A percentile compares a stretch with the other conserved stretches of the same genome.
Conservation (phyloP, 1,140 invertebrate species). For the Goniozus legneri region DNA sequence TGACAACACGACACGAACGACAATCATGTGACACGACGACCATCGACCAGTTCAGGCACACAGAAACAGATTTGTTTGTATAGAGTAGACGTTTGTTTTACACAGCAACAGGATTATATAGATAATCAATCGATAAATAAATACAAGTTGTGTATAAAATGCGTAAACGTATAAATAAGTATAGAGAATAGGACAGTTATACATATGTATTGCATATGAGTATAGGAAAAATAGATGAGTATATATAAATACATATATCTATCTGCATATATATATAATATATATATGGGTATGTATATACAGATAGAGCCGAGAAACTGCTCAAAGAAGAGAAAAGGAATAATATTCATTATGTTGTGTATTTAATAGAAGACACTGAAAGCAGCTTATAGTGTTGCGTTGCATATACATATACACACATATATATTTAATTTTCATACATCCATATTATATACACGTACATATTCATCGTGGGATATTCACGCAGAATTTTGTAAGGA, state of each 20-base stretch:
- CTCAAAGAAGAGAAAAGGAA: constrained; percentile 41
- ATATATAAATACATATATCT: constrained; percentile 11
- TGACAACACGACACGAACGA: constrained; percentile 57
- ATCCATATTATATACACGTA: background rate
- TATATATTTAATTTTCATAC: too few species aligned
- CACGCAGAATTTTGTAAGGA: too few species aligned
- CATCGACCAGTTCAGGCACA: constrained; percentile 56
- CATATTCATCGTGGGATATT: too few species aligned
- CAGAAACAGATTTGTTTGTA: constrained; percentile 45
- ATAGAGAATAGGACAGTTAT: constrained; percentile 28
- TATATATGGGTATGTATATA: constrained; percentile 15
- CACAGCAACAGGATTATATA: constrained; percentile 36
- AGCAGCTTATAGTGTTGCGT: constrained; percentile 51
- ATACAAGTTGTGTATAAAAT: constrained; percentile 32
- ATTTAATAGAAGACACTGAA: constrained; percentile 52
- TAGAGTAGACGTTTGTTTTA: constrained; percentile 26
- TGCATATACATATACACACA: constrained; percentile 26
- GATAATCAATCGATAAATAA: constrained; percentile 26
- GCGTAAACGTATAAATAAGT: constrained; percentile 33
- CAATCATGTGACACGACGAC: constrained; percentile 57
- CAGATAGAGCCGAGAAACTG: constrained; percentile 43
- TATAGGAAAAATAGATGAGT: too few species aligned
- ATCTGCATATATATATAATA: constrained; percentile 21
- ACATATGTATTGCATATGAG: too few species aligned
- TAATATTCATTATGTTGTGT: constrained; percentile 36